Conservation (phyloP, 2,797 vertebrate genomes). For the Anomalospiza imberbis region DNA sequence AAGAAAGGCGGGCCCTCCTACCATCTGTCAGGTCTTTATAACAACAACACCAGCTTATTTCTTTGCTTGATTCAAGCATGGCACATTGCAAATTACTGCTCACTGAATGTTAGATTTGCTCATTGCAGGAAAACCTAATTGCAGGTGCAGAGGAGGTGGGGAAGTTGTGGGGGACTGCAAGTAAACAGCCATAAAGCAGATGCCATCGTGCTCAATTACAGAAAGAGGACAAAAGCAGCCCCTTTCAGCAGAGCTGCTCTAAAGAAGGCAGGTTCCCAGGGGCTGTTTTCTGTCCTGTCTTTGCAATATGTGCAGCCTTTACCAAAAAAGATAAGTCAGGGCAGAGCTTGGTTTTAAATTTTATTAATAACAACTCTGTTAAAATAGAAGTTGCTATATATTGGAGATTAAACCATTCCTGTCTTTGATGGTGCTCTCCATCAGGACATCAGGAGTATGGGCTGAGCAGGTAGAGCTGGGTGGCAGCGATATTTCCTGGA, state of each 20-base stretch:
- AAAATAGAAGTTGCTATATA: not conserved
- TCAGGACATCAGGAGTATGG: not conserved
- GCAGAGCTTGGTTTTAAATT: slow-evolving; percentile 1
- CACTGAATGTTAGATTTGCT: not conserved
- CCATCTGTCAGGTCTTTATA: slow-evolving; percentile 49
- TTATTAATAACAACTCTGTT: not conserved
- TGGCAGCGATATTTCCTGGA: not conserved
- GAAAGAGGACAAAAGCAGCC: slow-evolving; percentile 4
- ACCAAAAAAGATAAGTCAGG: not conserved
- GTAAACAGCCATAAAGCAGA: slow-evolving; percentile 18
- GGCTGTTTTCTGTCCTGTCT: slow-evolving; percentile 25
- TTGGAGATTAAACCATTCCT: not conserved
- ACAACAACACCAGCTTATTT: slow-evolving; percentile 10
- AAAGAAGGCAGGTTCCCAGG: not conserved
- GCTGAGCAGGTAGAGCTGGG: not conserved
- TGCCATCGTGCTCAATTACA: slow-evolving; percentile 4
- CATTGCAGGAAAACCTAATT: slow-evolving; percentile 35
- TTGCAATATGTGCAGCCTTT: not conserved
- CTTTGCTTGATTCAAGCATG: not conserved
- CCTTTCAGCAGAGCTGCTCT: slow-evolving; percentile 1
- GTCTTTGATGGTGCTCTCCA: not conserved
- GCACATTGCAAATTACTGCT: slow-evolving; percentile 41
- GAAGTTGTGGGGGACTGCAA: not conserved
- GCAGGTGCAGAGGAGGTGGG: slow-evolving; percentile 13
- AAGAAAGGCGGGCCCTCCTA: slow-evolving; percentile 37